A percentile compares a stretch with the other conserved stretches of the same genome.
Evolutionary conservation across 1,140 invertebrate genomes (phyloP).

Genomic region (Nasonia longicornis): DNA sequence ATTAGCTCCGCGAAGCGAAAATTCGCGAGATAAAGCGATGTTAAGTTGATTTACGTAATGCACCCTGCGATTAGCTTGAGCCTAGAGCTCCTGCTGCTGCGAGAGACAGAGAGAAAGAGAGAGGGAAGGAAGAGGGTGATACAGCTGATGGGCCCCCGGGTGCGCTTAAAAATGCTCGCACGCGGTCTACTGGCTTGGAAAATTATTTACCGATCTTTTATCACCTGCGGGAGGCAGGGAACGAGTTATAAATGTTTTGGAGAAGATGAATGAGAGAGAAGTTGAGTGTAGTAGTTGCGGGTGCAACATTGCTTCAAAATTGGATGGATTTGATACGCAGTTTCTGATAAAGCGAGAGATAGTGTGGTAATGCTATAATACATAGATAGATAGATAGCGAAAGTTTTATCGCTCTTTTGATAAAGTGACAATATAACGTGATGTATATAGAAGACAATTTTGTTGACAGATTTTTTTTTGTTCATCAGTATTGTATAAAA

Average conservation of each 20-base stretch:
- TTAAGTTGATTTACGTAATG: conserved; percentile 48
- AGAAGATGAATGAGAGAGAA: too few species aligned
- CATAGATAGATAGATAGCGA: too few species aligned
- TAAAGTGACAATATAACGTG: too few species aligned
- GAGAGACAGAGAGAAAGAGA: conserved; percentile 14
- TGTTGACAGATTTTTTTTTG: too few species aligned
- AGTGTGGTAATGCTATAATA: too few species aligned
- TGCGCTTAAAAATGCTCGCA: conserved; percentile 36
- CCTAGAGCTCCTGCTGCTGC: neutral
- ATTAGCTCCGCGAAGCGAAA: conserved; percentile 47
- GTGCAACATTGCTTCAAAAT: too few species aligned
- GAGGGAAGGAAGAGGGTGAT: conserved; percentile 30
- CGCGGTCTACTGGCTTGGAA: conserved; percentile 1
- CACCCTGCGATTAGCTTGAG: conserved; percentile 41
- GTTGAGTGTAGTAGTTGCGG: too few species aligned
- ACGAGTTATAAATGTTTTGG: neutral
- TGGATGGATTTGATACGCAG: too few species aligned
- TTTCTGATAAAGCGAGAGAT: too few species aligned
- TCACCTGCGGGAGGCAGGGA: neutral
- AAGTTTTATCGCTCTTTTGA: too few species aligned
- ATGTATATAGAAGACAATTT: too few species aligned
- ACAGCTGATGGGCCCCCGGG: conserved; percentile 30
- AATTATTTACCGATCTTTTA: neutral
- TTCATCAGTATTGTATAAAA: too few species aligned
- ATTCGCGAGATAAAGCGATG: conserved; percentile 45